Base-by-base conservation (phyloP, 2,797 vertebrate species). In the Notamacropus eugenii region DNA sequence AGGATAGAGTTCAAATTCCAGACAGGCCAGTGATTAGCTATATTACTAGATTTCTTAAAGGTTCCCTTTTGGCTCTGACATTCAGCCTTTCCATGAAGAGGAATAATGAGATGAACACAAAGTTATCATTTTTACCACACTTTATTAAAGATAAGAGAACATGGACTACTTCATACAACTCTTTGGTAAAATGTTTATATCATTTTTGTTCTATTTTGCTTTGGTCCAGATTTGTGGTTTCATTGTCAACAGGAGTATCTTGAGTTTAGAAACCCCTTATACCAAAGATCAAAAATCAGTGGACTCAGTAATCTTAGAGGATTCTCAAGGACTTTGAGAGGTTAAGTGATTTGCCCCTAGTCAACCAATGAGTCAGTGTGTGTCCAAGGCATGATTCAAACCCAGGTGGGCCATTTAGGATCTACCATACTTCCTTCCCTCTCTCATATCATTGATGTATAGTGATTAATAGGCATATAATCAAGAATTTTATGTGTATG, bases 11-110 rank as follows among this genome's bases (percentile, higher is more conserved):
- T 74, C 34, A 74, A 74, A 74, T n/a, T 40, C 16, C 34, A 40
- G 16, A 28, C 27, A 24, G 74, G 40, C 1, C 24, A 87, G 0
- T 82, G 54, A 58, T 0, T 0, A 56, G 57, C 55, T 13, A 3
- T 5, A 1, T 55, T 54, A 31, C 46, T 11, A 5, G 1, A 0
- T 1, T 54, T n/a, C 95, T 57, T 67, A 19, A 91, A 93, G 5
- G 16, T 74, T 40, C 67, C 16, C 40, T 82, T 82, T 82, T 3
- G 74, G 40, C 24, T 87, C 24, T 27, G 27, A 46, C 2, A 46
- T 82, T 46, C 74, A 27, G 46, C 19, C 3, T 87, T 87, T 27
- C 40, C 40, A 28, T 50, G 40, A 87, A 27, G 40, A 87, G 22
- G 10, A 24, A 50, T 27, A 24, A 50, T 27, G 31, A 87, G 24